Evolutionary conservation across 2,888 invertebrate species (phyloP), one percentile per base, ranked within the genome.

Genomic region (Ochlodes sylvanus): DNA sequence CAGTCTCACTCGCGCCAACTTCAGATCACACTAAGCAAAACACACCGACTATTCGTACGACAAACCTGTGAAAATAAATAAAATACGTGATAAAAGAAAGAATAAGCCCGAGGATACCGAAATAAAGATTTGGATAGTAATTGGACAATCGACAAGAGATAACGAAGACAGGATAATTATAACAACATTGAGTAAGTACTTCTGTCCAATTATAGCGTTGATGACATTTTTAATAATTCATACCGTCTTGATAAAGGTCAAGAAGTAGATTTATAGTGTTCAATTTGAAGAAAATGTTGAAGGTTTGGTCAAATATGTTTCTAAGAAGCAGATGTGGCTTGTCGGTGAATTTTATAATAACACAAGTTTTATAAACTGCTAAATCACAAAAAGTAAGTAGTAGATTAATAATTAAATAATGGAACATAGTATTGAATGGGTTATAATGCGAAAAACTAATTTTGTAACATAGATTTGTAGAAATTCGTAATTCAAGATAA

Each of bases 1-100:
- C 88, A 88, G 82, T 69, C 64, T 70, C 54, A 57, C 4, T 9
- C 62, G 42, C 44, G 57, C 81, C 70, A 79, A 80, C 79, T 84
- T 89, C 87, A 83, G 68, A 62, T 50, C 75, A 77, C 83, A 73
- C 71, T 71, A 68, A 65, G 56, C 32, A 72, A 72, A 75, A 72
- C 72, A 70, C 68, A 72, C 71, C 62, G 60, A 63, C 50, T 14
- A 56, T 47, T 57, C 54, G 63, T 50, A 65, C 64, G 42, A 58
- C 38, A 65, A 65, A 38, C 50, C 34, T 38, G 34, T 76, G 73
- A 76, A 72, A 78, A 79, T 75, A 80, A 74, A 69, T 64, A 64
- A 44, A 69, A 10, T 27, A n/a, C 12, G 32, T 44, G 15, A 47
- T 47, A 60, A 21, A 27, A 52, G 1, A 52, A 14, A 52, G 14